Evolutionary conservation across 1,140 invertebrate species (phyloP).

Genomic region (Cyphomyrmex costatus): DNA sequence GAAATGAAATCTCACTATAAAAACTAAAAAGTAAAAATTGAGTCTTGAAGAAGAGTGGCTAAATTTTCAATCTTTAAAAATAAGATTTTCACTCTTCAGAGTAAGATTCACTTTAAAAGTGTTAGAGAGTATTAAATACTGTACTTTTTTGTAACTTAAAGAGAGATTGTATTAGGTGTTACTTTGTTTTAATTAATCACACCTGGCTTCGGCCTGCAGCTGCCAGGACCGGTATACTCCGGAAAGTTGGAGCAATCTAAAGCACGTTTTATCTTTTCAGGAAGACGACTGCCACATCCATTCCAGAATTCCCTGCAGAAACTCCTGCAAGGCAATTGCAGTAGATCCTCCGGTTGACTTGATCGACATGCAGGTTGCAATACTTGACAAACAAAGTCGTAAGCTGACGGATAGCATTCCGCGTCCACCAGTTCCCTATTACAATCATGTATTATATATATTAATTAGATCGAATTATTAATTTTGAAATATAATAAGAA

Average conservation of each 20-base stretch:
- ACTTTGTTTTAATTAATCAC: conserved; percentile 59
- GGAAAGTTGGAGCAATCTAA: conserved; percentile 94
- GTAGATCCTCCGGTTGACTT: conserved; percentile 86
- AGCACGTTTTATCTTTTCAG: conserved; percentile 89
- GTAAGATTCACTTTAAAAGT: too few species aligned
- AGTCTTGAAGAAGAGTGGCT: too few species aligned
- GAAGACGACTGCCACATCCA: conserved; percentile 92
- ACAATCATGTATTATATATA: background rate
- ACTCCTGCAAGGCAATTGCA: conserved; percentile 92
- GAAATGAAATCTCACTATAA: too few species aligned
- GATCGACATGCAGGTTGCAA: conserved; percentile 92
- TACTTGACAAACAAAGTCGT: conserved; percentile 95
- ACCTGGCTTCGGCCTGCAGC: conserved; percentile 93
- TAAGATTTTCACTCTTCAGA: too few species aligned
- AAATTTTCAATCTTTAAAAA: too few species aligned
- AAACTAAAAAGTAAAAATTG: too few species aligned
- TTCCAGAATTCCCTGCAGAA: conserved; percentile 95
- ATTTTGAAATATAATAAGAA: background rate
- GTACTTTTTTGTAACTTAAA: background rate
- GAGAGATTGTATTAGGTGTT: background rate
- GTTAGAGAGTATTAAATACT: background rate
- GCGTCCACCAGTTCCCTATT: conserved; percentile 93
- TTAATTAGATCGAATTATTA: conserved; percentile 14
- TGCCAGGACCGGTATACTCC: conserved; percentile 91
- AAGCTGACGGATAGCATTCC: conserved; percentile 94